Evolutionary conservation across 2,113 vertebrate genomes (phyloP).

Genomic region (Actenoides hombroni): DNA sequence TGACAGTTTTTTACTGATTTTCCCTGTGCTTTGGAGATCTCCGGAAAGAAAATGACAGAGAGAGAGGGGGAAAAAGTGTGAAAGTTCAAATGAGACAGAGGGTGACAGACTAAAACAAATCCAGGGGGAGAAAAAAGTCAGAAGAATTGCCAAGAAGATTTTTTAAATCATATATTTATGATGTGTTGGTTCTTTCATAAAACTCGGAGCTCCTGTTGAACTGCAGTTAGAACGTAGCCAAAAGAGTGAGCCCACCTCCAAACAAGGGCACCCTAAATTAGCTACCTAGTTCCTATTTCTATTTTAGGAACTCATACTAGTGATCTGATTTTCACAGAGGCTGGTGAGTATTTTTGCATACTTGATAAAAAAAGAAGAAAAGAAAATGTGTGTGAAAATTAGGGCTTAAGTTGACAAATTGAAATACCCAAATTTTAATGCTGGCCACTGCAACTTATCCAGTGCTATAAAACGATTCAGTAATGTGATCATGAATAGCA

Average conservation of each 20-base stretch:
- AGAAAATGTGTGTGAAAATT: background rate
- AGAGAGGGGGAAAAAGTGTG: background rate
- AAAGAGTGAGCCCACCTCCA: background rate
- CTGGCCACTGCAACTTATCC: background rate
- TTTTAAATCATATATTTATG: background rate
- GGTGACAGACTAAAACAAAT: background rate
- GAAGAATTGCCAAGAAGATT: background rate
- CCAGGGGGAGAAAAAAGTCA: background rate
- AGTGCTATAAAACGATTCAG: background rate
- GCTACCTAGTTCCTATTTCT: background rate
- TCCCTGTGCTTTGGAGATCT: background rate
- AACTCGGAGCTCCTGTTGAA: background rate
- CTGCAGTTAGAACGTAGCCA: background rate
- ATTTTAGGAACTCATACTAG: background rate
- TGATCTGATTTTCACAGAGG: background rate
- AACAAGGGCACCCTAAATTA: background rate
- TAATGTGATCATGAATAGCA: background rate
- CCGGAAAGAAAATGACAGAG: background rate
- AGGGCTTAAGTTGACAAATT: background rate
- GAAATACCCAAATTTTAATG: background rate
- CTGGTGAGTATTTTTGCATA: background rate
- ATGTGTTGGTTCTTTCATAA: background rate
- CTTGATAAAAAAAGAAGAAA: background rate
- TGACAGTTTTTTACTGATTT: background rate
- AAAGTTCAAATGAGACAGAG: background rate